Base-by-base conservation (phyloP, 2,888 invertebrate genomes). In the Drosophila barbarae region DNA sequence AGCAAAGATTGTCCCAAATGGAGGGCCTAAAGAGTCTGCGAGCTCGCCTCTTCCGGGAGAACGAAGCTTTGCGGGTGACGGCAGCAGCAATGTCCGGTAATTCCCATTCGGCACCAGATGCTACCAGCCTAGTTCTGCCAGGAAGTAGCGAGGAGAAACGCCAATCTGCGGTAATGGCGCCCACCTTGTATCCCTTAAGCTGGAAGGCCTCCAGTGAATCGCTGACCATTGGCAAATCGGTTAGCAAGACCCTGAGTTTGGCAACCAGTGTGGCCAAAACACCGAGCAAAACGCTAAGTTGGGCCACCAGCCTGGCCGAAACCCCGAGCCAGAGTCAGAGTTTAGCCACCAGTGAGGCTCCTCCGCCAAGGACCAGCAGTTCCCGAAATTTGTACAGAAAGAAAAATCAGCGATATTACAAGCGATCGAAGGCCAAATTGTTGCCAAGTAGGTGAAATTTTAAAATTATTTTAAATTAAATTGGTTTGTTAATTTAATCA, bases 1-100 rank as follows among this genome's bases (percentile, higher is more conserved):
- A 32, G 23, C 67, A 78, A 1, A 54, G 81, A 12, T 1, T 53
- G 1, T 50, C 56, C 8, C 59, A 77, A 0, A 65, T 51, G 26
- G 51, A 77, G 6, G 77, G 77, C 15, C 60, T 77, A 61, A 50
- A 15, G 15, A 18, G 8, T 1, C 36, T 77, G 15, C 55, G 64
- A 2, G 49, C 50, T 1, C 52, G 57, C 28, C 46, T 77, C 6
- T 39, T 59, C 2, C 21, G 26, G 39, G 66, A 74, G 50, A 74
- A 72, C 9, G 15, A 32, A 1, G 28, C 26, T 15, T 21, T 76
- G 18, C 59, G 56, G 0, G 26, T 50, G 5, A 32, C 57, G 13
- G 26, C 41, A 12, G 26, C 57, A 0, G 32, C 7, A 9, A 9
- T 34, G 1, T 3, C 53, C 21, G 18, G 7, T 23, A 7, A 7